Evolutionary conservation across 1,140 invertebrate genomes (phyloP).

Genomic region (Drosophila pseudoananassae): DNA sequence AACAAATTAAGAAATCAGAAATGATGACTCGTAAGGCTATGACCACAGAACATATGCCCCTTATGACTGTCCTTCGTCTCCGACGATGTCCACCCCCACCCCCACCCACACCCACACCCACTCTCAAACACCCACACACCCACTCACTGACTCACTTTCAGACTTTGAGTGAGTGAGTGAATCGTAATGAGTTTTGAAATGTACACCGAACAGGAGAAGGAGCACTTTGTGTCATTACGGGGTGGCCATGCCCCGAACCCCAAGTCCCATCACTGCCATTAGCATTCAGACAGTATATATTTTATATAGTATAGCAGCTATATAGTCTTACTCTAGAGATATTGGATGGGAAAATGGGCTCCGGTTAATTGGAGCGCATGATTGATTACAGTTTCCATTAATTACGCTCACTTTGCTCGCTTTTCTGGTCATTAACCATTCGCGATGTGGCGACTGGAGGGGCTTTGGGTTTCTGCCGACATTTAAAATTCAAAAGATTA

Average conservation of each 20-base stretch:
- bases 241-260: background rate
- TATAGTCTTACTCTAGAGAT: background rate
- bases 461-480: conserved; percentile 1
- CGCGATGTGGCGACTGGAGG: background rate
- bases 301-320: conserved; percentile 4
- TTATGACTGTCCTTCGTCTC: background rate
- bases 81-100: too few species aligned
- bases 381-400: conserved; percentile 77
- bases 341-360: conserved; percentile 11
- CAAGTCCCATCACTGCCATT: conserved; percentile 40
- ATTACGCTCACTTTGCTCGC: conserved; percentile 62
- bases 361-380: conserved; percentile 76
- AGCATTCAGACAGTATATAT: conserved; percentile 21
- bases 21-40: conserved; percentile 30
- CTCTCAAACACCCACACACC: conserved; percentile 2
- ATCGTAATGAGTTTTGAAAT: conserved; percentile 68
- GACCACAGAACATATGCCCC: conserved; percentile 8
- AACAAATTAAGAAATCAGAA: conserved; percentile 40
- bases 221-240: conserved; percentile 36
- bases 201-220: conserved; percentile 36
- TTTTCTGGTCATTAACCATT: conserved; percentile 76
- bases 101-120: too few species aligned
- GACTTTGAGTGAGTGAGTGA: conserved; percentile 27
- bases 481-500: conserved; percentile 49
- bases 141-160: conserved; percentile 1